These are phyloP conservation scores for Mycetomoellerius zeteki DNA, from an alignment of 1,140 invertebrate species.

Conservation along the genomic window DNA sequence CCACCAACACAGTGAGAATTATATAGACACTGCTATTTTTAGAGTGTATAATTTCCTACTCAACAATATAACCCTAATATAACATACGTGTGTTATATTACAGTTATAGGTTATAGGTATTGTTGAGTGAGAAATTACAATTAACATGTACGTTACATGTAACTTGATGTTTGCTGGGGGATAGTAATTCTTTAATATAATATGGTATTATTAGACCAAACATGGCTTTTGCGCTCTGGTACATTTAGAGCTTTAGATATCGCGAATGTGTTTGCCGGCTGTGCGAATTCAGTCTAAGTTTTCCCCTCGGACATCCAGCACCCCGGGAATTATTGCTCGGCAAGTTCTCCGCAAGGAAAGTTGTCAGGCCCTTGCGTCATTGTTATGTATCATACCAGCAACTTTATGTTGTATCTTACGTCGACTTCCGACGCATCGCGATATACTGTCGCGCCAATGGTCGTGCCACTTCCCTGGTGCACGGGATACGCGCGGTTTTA, in stretches of 20 bases:
- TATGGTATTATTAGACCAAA: no score
- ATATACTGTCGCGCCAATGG: slow-evolving; percentile 47
- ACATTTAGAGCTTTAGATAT: background rate
- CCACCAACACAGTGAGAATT: no score
- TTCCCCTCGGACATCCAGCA: background rate
- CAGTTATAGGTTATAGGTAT: no score
- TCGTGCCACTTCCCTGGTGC: background rate
- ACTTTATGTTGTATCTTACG: slow-evolving; percentile 53
- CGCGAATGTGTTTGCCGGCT: slow-evolving; percentile 12
- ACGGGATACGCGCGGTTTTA: slow-evolving; percentile 10
- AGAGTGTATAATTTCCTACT: no score
- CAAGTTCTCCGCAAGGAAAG: slow-evolving; percentile 47
- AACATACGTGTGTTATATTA: no score
- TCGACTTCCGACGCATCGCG: slow-evolving; percentile 22
- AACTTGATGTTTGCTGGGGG: no score
- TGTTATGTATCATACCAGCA: slow-evolving; percentile 52
- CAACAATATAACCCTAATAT: no score
- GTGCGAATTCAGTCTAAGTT: background rate
- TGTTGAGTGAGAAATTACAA: no score
- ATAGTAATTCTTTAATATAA: no score
- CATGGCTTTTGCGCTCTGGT: no score
- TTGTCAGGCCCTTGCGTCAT: slow-evolving; percentile 30
- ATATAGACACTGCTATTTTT: no score
- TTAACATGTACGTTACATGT: no score
- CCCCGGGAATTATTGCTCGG: slow-evolving; percentile 44